Conservation (phyloP, 2,888 invertebrate species). For the Pandemis heparana region DNA sequence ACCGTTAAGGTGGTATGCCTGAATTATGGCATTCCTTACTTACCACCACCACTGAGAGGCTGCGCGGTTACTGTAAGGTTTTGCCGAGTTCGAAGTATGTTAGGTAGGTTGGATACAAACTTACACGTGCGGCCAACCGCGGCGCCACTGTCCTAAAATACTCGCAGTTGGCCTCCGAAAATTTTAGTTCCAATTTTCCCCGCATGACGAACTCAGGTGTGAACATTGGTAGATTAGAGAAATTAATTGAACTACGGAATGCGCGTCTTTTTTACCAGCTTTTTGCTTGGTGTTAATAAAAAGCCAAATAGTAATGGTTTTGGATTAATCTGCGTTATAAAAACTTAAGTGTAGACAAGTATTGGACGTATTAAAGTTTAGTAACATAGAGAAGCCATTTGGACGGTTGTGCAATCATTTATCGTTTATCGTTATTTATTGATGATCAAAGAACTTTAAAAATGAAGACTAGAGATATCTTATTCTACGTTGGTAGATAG, state of each 20-base stretch:
- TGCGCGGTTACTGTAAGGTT: conserved; percentile 70
- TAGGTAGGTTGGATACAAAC: conserved; percentile 37
- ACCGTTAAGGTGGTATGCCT: conserved; percentile 83
- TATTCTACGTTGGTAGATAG: background rate
- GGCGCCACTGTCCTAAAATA: conserved; percentile 3
- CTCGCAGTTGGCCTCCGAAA: background rate
- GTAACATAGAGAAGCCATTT: conserved; percentile 11
- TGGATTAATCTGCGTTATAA: conserved; percentile 35
- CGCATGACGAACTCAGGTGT: conserved; percentile 52
- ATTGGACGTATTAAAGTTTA: conserved; percentile 13
- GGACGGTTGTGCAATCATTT: background rate
- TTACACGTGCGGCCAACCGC: background rate
- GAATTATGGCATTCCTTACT: conserved; percentile 84
- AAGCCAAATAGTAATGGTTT: conserved; percentile 42
- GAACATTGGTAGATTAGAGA: conserved; percentile 68
- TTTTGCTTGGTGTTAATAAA: conserved; percentile 43
- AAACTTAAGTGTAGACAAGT: conserved; percentile 36
- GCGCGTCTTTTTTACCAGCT: conserved; percentile 48
- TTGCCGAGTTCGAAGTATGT: conserved; percentile 66
- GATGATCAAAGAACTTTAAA: background rate
- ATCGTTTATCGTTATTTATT: conserved; percentile 5
- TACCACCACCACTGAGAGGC: conserved; percentile 80
- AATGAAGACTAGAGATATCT: background rate
- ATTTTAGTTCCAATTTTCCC: conserved; percentile 13
- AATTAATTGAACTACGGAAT: conserved; percentile 60